phyloP scores from a whole-genome alignment of 92 coral and sea anemone genomes.

The Epizoanthus fatuus region DNA sequence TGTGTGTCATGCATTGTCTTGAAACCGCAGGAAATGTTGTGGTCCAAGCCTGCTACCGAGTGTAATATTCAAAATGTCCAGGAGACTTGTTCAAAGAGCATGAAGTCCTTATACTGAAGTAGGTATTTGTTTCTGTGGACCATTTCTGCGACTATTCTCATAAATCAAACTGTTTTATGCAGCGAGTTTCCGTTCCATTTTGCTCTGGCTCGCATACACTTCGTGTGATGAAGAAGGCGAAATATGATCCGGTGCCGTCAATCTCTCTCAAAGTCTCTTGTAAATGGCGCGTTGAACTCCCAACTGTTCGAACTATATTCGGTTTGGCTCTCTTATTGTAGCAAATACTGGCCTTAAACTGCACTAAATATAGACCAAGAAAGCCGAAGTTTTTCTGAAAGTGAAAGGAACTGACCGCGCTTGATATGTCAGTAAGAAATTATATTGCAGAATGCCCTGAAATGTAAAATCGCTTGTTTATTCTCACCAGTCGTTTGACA shows the following conservation, averaged over 20 bases:
- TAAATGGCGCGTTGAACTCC: too few species aligned
- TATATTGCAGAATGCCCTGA: not conserved
- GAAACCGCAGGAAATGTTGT: not conserved
- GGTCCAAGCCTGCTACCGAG: not conserved
- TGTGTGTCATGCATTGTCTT: too few species aligned
- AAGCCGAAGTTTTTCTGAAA: constrained; percentile 1
- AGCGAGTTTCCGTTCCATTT: not conserved
- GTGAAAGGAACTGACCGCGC: not conserved
- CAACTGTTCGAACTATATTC: not conserved
- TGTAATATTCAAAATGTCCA: not conserved
- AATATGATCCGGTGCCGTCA: too few species aligned
- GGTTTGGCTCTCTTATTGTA: not conserved
- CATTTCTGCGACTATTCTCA: too few species aligned
- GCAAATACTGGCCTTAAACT: not conserved
- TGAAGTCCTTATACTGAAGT: constrained; percentile 2
- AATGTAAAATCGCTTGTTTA: not conserved
- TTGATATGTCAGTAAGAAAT: constrained; percentile 16
- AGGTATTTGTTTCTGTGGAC: not conserved
- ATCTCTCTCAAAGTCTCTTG: too few species aligned
- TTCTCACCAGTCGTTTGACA: constrained; percentile 4
- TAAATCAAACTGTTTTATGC: not conserved
- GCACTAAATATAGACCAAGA: not conserved
- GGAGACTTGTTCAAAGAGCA: not conserved
- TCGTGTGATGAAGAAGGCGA: not conserved
- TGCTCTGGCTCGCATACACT: too few species aligned